Percentiles rank a stretch among this genome's conserved stretches.
Evolutionary conservation across 92 coral and sea anemone genomes (phyloP).

Genomic region (Actinostola sp.): DNA sequence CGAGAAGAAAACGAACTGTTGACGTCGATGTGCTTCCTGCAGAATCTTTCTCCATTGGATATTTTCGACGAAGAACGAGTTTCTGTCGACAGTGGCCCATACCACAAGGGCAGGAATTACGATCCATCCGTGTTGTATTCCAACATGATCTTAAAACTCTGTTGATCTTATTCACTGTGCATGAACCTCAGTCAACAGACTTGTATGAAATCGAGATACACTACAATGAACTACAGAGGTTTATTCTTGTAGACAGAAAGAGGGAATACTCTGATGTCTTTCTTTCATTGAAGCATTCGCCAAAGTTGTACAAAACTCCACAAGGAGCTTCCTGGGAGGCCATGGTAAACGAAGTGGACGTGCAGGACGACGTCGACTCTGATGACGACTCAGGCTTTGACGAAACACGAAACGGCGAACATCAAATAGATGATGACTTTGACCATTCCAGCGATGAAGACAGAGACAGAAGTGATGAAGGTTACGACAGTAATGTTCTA

Average conservation of each 20-base stretch:
- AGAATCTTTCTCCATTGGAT: constrained; percentile 68
- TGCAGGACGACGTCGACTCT: neutral
- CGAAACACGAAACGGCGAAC: constrained; percentile 32
- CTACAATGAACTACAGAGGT: constrained; percentile 78
- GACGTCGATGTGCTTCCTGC: constrained; percentile 74
- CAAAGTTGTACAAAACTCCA: constrained; percentile 55
- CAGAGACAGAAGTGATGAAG: constrained; percentile 23
- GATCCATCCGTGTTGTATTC: constrained; percentile 64
- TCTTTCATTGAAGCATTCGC: constrained; percentile 51
- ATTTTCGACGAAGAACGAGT: constrained; percentile 63
- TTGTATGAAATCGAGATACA: constrained; percentile 62
- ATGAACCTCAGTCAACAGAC: constrained; percentile 4
- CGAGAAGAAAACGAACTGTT: constrained; percentile 12
- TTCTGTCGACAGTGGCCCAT: constrained; percentile 83
- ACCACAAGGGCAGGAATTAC: constrained; percentile 16
- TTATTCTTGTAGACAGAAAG: constrained; percentile 62
- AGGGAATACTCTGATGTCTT: constrained; percentile 29
- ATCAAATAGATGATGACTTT: constrained; percentile 19
- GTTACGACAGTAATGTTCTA: constrained; percentile 6
- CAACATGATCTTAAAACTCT: constrained; percentile 84
- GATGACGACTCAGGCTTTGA: constrained; percentile 38
- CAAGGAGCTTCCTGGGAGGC: constrained; percentile 18
- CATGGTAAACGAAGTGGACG: constrained; percentile 3
- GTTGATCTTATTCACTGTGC: constrained; percentile 52
- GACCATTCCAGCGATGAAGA: constrained; percentile 51